Percentiles rank a stretch among this genome's conserved stretches.
phyloP scores from a whole-genome alignment of 1,140 invertebrate genomes.

The Drosophila jambulina region DNA sequence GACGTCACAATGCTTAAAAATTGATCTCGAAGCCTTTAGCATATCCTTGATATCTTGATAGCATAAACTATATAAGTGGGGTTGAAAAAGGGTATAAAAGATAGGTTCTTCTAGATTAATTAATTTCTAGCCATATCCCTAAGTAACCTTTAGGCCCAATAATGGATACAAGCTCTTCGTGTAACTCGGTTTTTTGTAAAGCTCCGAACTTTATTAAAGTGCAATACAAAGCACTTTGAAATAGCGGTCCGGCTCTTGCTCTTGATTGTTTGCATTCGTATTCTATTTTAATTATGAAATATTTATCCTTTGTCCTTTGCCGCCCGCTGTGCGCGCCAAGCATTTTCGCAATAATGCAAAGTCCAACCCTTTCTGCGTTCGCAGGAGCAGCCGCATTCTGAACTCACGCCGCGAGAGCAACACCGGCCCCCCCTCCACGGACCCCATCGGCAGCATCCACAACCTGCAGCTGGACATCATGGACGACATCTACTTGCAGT shows the following conservation, averaged over 20 bases:
- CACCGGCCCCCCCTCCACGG: conserved; percentile 89
- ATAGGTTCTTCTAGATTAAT: neutral
- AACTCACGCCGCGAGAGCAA: conserved; percentile 80
- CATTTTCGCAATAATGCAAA: neutral
- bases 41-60: neutral
- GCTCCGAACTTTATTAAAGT: neutral
- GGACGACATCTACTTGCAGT: conserved; percentile 92
- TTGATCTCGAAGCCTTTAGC: neutral
- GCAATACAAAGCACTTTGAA: neutral
- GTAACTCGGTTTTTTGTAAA: neutral
- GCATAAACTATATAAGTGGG: neutral
- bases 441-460: conserved; percentile 90
- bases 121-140: neutral
- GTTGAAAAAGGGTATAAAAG: too few species aligned
- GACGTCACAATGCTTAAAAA: neutral
- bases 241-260: neutral
- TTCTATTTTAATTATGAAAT: neutral
- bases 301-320: neutral
- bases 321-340: neutral
- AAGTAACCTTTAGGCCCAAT: neutral
- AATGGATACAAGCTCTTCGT: neutral
- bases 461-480: conserved; percentile 94
- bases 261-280: neutral
- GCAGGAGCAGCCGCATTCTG: conserved; percentile 72
- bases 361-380: neutral